Conservation (phyloP, 2,797 vertebrate genomes). For the Acanthis flammea region DNA sequence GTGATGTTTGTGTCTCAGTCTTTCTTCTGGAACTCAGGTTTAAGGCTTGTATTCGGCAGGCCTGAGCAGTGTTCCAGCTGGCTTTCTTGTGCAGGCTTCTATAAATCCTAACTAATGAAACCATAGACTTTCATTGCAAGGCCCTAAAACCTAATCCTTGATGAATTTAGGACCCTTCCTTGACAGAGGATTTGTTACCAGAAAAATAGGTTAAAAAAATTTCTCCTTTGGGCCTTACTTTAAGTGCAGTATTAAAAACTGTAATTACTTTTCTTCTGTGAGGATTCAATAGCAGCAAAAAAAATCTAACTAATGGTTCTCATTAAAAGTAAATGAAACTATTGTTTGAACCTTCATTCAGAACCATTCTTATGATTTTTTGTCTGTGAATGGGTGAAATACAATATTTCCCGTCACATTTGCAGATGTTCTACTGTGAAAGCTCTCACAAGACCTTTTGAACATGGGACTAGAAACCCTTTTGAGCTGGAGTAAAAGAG, state of each 20-base stretch:
- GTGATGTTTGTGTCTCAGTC: accelerated
- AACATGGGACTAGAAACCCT: neutral
- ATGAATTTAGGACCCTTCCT: neutral
- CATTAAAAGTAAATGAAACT: neutral
- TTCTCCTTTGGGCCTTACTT: neutral
- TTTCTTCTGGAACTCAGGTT: neutral
- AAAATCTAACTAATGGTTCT: neutral
- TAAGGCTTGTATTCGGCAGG: neutral
- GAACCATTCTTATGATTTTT: neutral
- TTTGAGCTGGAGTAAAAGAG: neutral
- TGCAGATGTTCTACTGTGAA: neutral
- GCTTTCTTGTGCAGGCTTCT: neutral
- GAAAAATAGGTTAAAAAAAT: neutral
- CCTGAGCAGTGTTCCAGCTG: neutral
- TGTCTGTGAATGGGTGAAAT: neutral
- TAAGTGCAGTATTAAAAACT: neutral
- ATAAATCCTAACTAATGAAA: neutral
- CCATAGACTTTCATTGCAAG: neutral
- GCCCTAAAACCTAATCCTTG: neutral
- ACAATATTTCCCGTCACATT: neutral
- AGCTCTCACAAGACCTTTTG: neutral
- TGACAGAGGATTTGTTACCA: neutral
- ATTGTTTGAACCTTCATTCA: neutral
- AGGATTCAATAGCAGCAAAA: neutral
- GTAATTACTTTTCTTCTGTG: neutral